Percentiles rank a stretch among this genome's conserved stretches.
These are phyloP conservation scores for Cheilosia scutellata DNA, from an alignment of 2,888 invertebrate genomes.

Conservation along the genomic window DNA sequence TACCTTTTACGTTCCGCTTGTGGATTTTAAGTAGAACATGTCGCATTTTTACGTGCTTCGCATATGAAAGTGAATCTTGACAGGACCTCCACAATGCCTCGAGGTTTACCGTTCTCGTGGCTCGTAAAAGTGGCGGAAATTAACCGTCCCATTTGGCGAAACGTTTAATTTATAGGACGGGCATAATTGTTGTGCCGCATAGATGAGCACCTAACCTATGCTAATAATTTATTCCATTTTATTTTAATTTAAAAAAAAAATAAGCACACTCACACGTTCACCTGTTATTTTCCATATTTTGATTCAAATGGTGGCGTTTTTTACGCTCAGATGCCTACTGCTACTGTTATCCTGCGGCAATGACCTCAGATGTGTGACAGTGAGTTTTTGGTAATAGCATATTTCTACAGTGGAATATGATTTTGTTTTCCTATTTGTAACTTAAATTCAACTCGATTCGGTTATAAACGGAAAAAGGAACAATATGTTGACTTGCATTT, in stretches of 20 bases:
- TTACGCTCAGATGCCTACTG: not conserved
- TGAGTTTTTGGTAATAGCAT: constrained; percentile 29
- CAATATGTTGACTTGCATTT: constrained; percentile 34
- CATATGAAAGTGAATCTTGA: constrained; percentile 44
- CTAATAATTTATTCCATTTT: constrained; percentile 57
- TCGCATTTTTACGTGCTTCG: constrained; percentile 66
- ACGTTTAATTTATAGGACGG: constrained; percentile 68
- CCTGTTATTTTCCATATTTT: constrained; percentile 52
- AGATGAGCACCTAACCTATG: constrained; percentile 35
- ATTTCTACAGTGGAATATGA: not conserved
- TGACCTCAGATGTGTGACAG: constrained; percentile 33
- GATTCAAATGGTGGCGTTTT: constrained; percentile 24
- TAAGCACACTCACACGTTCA: not conserved
- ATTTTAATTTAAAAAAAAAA: not conserved
- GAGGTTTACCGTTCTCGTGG: constrained; percentile 20
- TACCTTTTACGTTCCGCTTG: constrained; percentile 47
- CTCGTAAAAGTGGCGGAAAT: constrained; percentile 73
- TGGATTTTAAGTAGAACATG: constrained; percentile 65
- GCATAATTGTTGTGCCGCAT: constrained; percentile 59
- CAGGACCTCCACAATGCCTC: constrained; percentile 24
- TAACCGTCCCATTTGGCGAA: constrained; percentile 69
- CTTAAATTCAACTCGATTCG: constrained; percentile 12
- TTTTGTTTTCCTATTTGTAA: constrained; percentile 6
- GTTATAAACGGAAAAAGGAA: constrained; percentile 11
- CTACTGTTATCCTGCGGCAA: not conserved